Percentiles rank a stretch among this genome's conserved stretches.
phyloP scores from a whole-genome alignment of 1,140 invertebrate species.

The Neodiprion pinetum region DNA sequence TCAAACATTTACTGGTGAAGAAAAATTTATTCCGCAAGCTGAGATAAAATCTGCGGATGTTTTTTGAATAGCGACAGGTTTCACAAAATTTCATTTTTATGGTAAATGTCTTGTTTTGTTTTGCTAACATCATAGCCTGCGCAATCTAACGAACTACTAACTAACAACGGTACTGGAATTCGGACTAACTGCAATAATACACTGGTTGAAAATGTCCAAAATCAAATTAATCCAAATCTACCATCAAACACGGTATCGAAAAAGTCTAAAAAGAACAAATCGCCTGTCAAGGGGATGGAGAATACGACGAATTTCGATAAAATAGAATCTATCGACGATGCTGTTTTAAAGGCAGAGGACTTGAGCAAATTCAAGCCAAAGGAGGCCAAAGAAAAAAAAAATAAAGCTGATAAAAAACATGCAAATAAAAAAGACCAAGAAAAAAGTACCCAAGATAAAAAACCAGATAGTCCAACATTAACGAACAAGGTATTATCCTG shows the following conservation, averaged over 20 bases:
- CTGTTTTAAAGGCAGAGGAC: constrained; percentile 21
- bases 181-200: constrained; percentile 34
- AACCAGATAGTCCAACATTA: constrained; percentile 23
- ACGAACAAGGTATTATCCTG: not conserved
- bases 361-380: constrained; percentile 40
- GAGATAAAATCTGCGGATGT: no score
- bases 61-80: not conserved
- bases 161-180: not conserved
- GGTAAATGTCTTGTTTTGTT: not conserved
- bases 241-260: constrained; percentile 40
- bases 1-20: no score
- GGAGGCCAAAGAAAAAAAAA: constrained; percentile 53
- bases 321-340: constrained; percentile 18
- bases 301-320: constrained; percentile 18
- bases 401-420: constrained; percentile 52
- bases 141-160: not conserved
- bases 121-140: not conserved
- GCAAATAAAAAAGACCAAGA: constrained; percentile 40
- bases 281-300: constrained; percentile 26
- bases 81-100: not conserved
- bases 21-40: no score
- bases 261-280: constrained; percentile 40
- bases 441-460: constrained; percentile 37
- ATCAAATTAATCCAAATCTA: constrained; percentile 31
- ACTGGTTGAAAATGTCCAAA: constrained; percentile 32